These are phyloP conservation scores for Barbus barbus DNA, from an alignment of 2,113 vertebrate genomes.

Conservation along the genomic window DNA sequence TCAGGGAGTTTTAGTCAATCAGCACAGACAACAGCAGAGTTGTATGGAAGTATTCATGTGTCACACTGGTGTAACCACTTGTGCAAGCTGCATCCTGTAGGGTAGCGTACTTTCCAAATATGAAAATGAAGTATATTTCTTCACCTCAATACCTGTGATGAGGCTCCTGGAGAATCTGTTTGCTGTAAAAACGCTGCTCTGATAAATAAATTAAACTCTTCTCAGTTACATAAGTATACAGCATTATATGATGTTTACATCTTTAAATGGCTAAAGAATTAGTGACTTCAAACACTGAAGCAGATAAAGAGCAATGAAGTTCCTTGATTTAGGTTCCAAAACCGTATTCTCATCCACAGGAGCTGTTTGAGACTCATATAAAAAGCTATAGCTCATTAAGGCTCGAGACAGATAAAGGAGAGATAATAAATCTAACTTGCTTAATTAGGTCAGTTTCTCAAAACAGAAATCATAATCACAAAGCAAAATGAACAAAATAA, in stretches of 20 bases:
- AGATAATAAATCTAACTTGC: conserved; percentile 27
- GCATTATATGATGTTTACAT: conserved; percentile 15
- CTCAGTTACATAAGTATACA: conserved; percentile 12
- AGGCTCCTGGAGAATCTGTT: conserved; percentile 1
- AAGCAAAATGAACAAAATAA: conserved; percentile 36
- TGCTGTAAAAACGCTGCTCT: conserved; percentile 43
- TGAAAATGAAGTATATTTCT: conserved; percentile 7
- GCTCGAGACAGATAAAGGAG: conserved; percentile 40
- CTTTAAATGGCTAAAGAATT: conserved; percentile 14
- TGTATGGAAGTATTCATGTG: background rate
- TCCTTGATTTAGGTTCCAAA: conserved; percentile 10
- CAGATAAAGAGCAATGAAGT: conserved; percentile 18
- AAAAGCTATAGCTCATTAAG: conserved; percentile 48
- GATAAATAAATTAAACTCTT: conserved; percentile 30
- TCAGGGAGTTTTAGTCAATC: background rate
- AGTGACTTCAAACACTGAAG: conserved; percentile 31
- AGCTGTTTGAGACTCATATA: conserved; percentile 39
- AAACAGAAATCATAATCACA: conserved; percentile 30
- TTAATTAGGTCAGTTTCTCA: conserved; percentile 38
- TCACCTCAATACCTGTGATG: background rate
- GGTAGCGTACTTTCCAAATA: background rate
- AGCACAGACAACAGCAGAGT: background rate
- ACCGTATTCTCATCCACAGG: conserved; percentile 5
- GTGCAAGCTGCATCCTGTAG: background rate
- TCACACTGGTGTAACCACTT: background rate